Base-by-base conservation (phyloP, 2,888 invertebrate species). In the Lepidochitona cinerea region DNA sequence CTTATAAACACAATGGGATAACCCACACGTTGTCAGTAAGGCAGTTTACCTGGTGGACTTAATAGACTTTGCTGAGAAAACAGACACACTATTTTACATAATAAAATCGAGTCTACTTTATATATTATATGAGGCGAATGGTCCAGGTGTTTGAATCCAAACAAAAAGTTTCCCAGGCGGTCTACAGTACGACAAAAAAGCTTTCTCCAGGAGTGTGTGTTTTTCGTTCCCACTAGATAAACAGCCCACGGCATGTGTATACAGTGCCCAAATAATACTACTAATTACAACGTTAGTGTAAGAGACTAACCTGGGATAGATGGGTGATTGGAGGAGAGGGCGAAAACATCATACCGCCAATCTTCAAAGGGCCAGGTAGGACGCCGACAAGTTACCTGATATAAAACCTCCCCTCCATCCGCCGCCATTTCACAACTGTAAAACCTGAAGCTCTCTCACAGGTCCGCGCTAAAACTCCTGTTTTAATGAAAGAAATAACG, bases 281-380 rank as follows among this genome's bases (percentile, higher is more conserved):
- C 7, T 49, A 49, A 49, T 49, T 49, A 49, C 7, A 49, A 2
- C 49, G 49, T 49, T 49, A 49, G n/a, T 49, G 49, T 49, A 49
- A 49, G n/a, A 4, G 49, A 23, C 49, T 49, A 4, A 49, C 49
- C 49, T 49, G 49, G 3, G 49, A 23, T n/a, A 18, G 49, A 23
- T 49, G 7, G 29, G 4, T 18, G 23, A 32, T 18, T 32, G 4
- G 4, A 29, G 26, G 14, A 29, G 14, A 29, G 23, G 23, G 59
- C 29, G 23, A 7, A 59, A 18, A 59, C 59, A 18, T 59, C 59
- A 29, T 59, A 59, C 32, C 59, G 23, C 59, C 59, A 59, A 32
- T 59, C 59, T 29, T 59, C 59, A 59, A 59, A 59, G 59, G 59
- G 59, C 59, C 59, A 59, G 26, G 59, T 59, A 23, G 59, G 59